Evolutionary conservation across 2,113 vertebrate genomes (phyloP).

Genomic region (Gorsachius goisagi): DNA sequence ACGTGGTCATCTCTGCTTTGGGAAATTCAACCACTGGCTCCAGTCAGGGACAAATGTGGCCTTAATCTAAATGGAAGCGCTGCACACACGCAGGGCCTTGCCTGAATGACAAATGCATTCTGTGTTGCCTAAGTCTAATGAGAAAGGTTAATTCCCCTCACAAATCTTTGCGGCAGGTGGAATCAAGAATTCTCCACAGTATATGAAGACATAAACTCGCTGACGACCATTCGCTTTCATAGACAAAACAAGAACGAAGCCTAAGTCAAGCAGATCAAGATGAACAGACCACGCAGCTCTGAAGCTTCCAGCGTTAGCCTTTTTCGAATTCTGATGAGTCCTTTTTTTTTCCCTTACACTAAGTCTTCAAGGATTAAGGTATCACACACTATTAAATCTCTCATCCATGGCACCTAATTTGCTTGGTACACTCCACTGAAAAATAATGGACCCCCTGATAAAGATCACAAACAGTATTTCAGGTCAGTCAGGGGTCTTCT

Average conservation of each 20-base stretch:
- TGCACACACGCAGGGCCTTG: not conserved
- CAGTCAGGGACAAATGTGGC: not conserved
- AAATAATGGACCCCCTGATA: not conserved
- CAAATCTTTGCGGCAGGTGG: not conserved
- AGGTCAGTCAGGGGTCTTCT: not conserved
- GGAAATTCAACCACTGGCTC: not conserved
- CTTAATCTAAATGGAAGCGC: not conserved
- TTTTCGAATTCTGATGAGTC: not conserved
- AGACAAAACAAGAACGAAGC: not conserved
- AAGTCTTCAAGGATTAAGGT: not conserved
- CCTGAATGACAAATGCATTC: not conserved
- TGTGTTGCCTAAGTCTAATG: not conserved
- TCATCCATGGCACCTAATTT: not conserved
- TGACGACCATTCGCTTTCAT: not conserved
- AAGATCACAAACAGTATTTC: not conserved
- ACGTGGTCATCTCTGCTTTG: not conserved
- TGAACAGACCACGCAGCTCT: not conserved
- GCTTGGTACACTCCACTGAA: not conserved
- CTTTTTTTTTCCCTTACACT: not conserved
- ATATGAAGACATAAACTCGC: not conserved
- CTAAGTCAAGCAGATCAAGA: not conserved
- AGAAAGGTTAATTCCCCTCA: not conserved
- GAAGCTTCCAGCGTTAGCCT: not conserved
- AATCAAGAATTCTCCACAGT: not conserved
- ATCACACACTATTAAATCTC: not conserved